A percentile compares a stretch with the other conserved stretches of the same genome.
Conservation (phyloP, 2,797 vertebrate species). For the Melanogrammus aeglefinus region DNA sequence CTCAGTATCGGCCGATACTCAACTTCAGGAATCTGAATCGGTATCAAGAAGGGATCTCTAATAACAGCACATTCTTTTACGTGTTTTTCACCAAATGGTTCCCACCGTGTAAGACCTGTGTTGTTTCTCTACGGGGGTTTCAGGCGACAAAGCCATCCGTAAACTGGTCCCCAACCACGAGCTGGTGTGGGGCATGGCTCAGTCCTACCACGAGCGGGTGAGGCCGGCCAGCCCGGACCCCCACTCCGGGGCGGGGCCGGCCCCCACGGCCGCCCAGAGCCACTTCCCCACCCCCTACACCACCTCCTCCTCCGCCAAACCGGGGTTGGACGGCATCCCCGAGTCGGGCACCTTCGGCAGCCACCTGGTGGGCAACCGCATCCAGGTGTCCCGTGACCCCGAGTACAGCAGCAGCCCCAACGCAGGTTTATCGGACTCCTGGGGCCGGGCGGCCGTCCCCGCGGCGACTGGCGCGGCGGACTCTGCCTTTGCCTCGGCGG, state of each 20-base stretch:
- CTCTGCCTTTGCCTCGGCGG: slow-evolving; percentile 50
- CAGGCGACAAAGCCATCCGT: slow-evolving; percentile 84
- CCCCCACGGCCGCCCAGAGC: slow-evolving; percentile 44
- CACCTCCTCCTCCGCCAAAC: slow-evolving; percentile 55
- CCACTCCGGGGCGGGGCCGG: slow-evolving; percentile 35
- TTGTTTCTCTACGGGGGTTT: slow-evolving; percentile 18
- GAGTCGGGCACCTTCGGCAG: slow-evolving; percentile 94
- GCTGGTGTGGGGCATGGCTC: slow-evolving; percentile 85
- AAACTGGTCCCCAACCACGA: slow-evolving; percentile 86
- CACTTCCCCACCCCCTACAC: slow-evolving; percentile 65
- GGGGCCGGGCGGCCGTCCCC: slow-evolving; percentile 56
- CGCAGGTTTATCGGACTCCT: slow-evolving; percentile 66
- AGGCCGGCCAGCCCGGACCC: slow-evolving; percentile 65
- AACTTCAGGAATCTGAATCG: too few species aligned
- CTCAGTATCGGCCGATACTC: too few species aligned
- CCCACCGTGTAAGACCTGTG: neutral
- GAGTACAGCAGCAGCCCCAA: slow-evolving; percentile 68
- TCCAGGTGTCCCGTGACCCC: slow-evolving; percentile 84
- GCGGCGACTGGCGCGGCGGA: slow-evolving; percentile 38
- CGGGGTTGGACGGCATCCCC: slow-evolving; percentile 60
- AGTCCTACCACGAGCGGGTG: slow-evolving; percentile 81
- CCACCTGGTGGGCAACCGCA: slow-evolving; percentile 93
- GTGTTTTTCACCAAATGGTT: neutral
- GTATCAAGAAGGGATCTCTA: too few species aligned
- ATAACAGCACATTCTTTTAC: neutral